Conservation (phyloP, 2,888 invertebrate genomes). For the Phortica okadai region DNA sequence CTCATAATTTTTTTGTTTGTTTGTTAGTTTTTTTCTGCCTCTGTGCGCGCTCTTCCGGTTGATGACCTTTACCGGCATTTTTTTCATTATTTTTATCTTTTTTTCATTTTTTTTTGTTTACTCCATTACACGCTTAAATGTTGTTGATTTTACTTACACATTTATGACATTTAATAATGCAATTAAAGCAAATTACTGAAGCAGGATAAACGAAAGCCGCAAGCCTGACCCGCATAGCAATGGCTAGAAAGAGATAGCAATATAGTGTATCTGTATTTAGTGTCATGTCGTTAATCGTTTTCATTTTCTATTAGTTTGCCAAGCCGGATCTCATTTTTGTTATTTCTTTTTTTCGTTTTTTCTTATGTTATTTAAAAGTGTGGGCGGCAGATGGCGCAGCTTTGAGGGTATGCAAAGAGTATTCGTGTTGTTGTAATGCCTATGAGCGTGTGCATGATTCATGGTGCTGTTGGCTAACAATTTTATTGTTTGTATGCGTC, state of each 20-base stretch:
- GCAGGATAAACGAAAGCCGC: not conserved
- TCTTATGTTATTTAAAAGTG: not conserved
- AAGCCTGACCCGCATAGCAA: constrained; percentile 11
- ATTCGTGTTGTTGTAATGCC: not conserved
- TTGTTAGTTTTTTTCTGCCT: not conserved
- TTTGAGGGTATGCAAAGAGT: not conserved
- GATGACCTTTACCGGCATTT: constrained; percentile 74
- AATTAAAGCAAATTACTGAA: not conserved
- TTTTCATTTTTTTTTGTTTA: not conserved
- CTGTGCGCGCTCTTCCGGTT: constrained; percentile 67
- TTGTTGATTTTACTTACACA: not conserved
- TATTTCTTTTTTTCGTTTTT: not conserved
- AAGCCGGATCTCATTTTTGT: constrained; percentile 35
- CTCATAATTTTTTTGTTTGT: not conserved
- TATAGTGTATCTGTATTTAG: constrained; percentile 40
- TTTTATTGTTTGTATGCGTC: too few relatives aligned
- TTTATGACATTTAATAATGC: not conserved
- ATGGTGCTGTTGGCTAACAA: not conserved
- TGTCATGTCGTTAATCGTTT: constrained; percentile 50
- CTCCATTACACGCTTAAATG: not conserved
- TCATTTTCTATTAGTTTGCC: constrained; percentile 24
- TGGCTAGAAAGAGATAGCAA: not conserved
- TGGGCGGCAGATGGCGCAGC: not conserved
- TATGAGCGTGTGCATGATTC: not conserved
- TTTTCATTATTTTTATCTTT: constrained; percentile 39